phyloP scores from a whole-genome alignment of 2,113 vertebrate genomes.

The Halcyon malimbica region DNA sequence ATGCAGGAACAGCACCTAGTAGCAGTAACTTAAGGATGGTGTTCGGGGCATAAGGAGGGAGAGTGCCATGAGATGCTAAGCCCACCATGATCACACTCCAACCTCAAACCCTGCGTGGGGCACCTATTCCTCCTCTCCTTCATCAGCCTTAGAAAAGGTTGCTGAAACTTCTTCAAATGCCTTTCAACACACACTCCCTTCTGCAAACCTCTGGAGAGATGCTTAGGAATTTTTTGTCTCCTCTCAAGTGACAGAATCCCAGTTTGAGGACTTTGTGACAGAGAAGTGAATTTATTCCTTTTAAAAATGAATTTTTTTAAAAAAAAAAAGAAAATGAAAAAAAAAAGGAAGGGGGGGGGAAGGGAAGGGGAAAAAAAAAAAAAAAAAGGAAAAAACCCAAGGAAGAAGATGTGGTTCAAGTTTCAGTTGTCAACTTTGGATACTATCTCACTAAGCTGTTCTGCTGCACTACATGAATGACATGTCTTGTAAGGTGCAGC shows the following conservation, averaged over 20 bases:
- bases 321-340: too few relatives aligned
- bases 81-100: background rate
- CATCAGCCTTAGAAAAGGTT: background rate
- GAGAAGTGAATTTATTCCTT: background rate
- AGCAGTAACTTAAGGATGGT: background rate
- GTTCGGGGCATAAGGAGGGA: background rate
- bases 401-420: too few relatives aligned
- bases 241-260: background rate
- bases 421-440: background rate
- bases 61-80: background rate
- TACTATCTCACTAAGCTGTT: background rate
- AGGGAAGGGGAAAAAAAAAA: too few relatives aligned
- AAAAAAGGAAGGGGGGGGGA: too few relatives aligned
- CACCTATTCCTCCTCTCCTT: background rate
- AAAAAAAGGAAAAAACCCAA: too few relatives aligned
- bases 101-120: background rate
- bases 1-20: background rate
- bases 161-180: background rate
- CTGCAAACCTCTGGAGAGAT: background rate
- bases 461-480: background rate
- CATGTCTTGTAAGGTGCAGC: background rate
- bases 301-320: too few relatives aligned
- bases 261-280: background rate
- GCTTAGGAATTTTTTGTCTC: background rate
- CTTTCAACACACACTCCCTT: background rate